Base-by-base conservation (phyloP, 2,888 invertebrate genomes). In the Heliconius charithonia region DNA sequence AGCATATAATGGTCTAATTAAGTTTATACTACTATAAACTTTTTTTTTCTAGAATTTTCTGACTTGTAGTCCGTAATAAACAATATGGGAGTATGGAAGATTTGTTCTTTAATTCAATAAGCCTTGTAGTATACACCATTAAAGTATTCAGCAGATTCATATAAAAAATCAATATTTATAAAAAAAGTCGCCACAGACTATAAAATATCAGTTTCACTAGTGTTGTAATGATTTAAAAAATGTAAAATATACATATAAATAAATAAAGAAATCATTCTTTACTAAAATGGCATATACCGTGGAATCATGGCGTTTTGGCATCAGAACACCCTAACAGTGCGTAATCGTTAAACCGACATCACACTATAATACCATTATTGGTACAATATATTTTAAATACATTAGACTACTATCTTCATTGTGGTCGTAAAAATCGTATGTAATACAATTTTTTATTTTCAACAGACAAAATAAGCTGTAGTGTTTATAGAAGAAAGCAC, bases 321-420 rank as follows among this genome's bases (percentile, higher is more conserved):
- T 83, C 81, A 81, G 83, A 84, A 84, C 83, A 84, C 83, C 81
- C 78, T 81, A 79, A 76, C 51, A 70, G 76, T 56, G 59, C 73
- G 80, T 80, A 66, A 80, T 81, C 73, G 81, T 81, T 80, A 77
- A 81, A 80, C 76, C 79, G 78, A 81, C 78, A 81, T 79, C 81
- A 80, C 76, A 80, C 79, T 62, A 62, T 77, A 81, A 81, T 71
- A 73, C 77, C 79, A 65, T 75, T 73, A 67, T 22, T 66, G 79
- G 77, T 76, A 79, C 63, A 74, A 51, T 75, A 73, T 79, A 76
- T 72, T 66, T 67, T 78, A 74, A 75, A 78, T 70, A 77, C n/a
- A 45, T 78, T 76, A 80, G 12, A 72, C 51, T 70, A 29, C 67
- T 45, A 59, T 75, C 77, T 51, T 56, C 56, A 22, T 56, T 56